Percentiles rank a stretch among this genome's conserved stretches.
phyloP scores from a whole-genome alignment of 2,113 vertebrate genomes.

The Amphiprion ocellaris region DNA sequence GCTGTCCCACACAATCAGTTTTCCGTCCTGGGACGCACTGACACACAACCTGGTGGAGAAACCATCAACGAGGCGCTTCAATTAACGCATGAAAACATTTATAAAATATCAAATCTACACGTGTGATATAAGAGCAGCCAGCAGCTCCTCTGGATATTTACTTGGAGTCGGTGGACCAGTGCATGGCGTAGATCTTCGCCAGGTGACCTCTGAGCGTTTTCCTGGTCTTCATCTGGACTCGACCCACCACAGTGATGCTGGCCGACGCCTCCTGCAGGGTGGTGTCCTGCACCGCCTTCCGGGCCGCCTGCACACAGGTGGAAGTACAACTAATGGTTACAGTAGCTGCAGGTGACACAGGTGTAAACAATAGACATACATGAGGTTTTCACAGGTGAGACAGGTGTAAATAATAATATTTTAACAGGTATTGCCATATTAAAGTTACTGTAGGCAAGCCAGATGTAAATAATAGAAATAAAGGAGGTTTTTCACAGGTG shows the following conservation, averaged over 20 bases:
- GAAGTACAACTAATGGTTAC: too few species aligned
- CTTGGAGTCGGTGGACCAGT: conserved; percentile 94
- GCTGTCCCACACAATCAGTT: conserved; percentile 98
- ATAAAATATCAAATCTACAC: too few species aligned
- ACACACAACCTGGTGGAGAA: conserved; percentile 89
- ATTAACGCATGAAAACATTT: too few species aligned
- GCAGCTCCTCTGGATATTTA: conserved; percentile 71
- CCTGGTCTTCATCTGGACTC: conserved; percentile 93
- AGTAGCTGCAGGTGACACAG: too few species aligned
- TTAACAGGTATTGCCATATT: not conserved
- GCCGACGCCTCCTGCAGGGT: conserved; percentile 89
- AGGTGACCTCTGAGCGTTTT: conserved; percentile 95
- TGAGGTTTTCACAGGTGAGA: too few species aligned
- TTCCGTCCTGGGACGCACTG: conserved; percentile 98
- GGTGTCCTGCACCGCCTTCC: conserved; percentile 91
- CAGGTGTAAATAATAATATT: too few species aligned
- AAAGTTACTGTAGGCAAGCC: not conserved
- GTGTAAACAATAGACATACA: too few species aligned
- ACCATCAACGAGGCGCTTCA: not conserved
- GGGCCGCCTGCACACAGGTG: conserved; percentile 86
- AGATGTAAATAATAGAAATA: not conserved
- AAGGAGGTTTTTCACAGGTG: too few species aligned
- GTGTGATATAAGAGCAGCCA: too few species aligned
- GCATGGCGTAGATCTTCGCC: conserved; percentile 98
- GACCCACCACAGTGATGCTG: conserved; percentile 86